Evolutionary conservation across 1,140 invertebrate genomes (phyloP), one percentile per base, ranked within the genome.

Genomic region (Drosophila busckii): DNA sequence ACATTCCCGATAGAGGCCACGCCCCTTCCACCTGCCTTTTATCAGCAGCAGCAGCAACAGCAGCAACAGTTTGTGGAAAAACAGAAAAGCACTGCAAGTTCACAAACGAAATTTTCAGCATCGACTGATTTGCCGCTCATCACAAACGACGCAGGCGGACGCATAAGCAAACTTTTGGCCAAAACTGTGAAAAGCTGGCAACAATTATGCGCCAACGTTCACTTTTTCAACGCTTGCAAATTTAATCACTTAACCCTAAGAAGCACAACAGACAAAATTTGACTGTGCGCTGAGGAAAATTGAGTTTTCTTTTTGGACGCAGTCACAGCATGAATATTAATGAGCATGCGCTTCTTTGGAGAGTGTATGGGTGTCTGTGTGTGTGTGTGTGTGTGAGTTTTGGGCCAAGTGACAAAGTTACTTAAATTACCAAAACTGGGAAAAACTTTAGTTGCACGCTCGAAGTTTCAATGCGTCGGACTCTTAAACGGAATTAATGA

Each of bases 191-290:
- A 64, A 64, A 40, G 55, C 65, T 52, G 34, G 42, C 56, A 65
- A 35, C 70, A 76, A 75, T 69, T 76, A 76, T 61, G 60, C 65
- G 52, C 25, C 50, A 25, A 8, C 15, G 29, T 37, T 34, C 26
- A 20, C 45, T 45, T 59, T 45, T 49, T 10, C 32, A 22, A 19
- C 29, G 25, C 29, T 19, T 76, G 71, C 71, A 78, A 76, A 76
- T 76, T 76, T 76, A 76, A 76, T 76, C 71, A 76, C 71, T 76
- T 76, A 76, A 76, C 71, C 71, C 71, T 71, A 76, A 76, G 71
- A 76, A 76, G 70, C 61, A 75, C 65, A 62, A 65, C 58, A 71
- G 53, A 9, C 41, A 73, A 73, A 75, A 25, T 76, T 75, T 75
- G n/a, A 17, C 3, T 10, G 7, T 10, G 6, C 1, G 17, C 3